phyloP scores from a whole-genome alignment of 2,797 vertebrate species.

The Megalops cyprinoides region DNA sequence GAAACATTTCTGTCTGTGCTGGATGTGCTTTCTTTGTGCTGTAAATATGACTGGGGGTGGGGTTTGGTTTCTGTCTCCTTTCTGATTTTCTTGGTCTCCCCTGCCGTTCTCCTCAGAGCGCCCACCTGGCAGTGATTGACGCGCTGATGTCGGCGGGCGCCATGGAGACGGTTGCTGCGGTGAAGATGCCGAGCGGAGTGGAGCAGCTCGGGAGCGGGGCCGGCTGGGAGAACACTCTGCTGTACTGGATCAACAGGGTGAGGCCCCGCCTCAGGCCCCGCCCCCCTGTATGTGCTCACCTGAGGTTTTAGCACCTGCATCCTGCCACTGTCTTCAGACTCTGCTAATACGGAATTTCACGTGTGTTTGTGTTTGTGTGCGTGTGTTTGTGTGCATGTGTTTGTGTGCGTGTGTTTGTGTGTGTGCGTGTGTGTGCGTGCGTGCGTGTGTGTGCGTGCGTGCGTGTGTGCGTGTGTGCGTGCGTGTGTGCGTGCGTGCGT shows the following conservation, averaged over 20 bases:
- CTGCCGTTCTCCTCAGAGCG: conserved; percentile 64
- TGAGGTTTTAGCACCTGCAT: neutral
- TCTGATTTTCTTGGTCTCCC: neutral
- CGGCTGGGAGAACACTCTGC: conserved; percentile 83
- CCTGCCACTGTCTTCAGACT: neutral
- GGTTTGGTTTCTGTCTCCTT: neutral
- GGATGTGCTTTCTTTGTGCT: neutral
- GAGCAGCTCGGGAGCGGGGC: conserved; percentile 69
- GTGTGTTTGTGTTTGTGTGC: neutral
- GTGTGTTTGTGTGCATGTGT: neutral
- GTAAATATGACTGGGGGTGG: neutral
- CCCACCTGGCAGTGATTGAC: conserved; percentile 85
- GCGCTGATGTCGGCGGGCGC: conserved; percentile 82
- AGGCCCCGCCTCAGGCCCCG: too few relatives aligned
- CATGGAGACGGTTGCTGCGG: conserved; percentile 71
- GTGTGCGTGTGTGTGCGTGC: neutral
- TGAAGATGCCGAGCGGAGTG: conserved; percentile 71
- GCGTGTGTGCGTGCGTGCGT: neutral
- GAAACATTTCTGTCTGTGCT: neutral
- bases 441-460: neutral
- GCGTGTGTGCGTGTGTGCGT: conserved; percentile 21
- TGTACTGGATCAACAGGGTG: conserved; percentile 91
- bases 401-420: neutral
- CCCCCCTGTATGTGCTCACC: neutral
- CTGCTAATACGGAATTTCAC: neutral